phyloP scores from a whole-genome alignment of 37 sponge, comb jelly and placozoan species.

The Diacarnus erythraeanus region DNA sequence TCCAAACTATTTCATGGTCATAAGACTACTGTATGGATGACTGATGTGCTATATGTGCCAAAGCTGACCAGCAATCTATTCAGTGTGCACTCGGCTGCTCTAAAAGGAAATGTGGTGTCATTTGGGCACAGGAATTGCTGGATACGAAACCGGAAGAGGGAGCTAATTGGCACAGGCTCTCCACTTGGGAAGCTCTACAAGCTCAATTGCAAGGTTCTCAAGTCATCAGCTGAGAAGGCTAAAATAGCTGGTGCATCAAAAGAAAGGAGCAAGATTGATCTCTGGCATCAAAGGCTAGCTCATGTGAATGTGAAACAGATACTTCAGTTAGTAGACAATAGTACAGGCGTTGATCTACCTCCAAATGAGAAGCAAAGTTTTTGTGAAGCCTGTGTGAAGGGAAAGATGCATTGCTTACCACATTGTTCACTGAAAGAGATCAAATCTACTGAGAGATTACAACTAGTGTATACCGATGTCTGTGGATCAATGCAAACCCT shows the following conservation, averaged over 20 bases:
- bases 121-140: conserved; percentile 35
- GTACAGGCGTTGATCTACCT: conserved; percentile 22
- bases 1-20: conserved; percentile 13
- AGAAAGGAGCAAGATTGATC: conserved; percentile 17
- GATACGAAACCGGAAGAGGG: conserved; percentile 3
- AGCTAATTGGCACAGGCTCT: conserved; percentile 26
- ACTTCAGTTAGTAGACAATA: conserved; percentile 4
- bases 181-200: conserved; percentile 25
- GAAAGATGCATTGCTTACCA: conserved; percentile 35
- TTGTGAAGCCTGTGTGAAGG: conserved; percentile 52
- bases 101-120: conserved; percentile 10
- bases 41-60: conserved; percentile 44
- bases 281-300: conserved; percentile 67
- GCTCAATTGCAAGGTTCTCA: conserved; percentile 29
- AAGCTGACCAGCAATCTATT: conserved; percentile 56
- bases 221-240: conserved; percentile 8
- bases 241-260: conserved; percentile 7
- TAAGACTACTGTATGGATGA: neutral
- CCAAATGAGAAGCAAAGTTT: conserved; percentile 13
- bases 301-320: conserved; percentile 21
- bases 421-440: conserved; percentile 36
- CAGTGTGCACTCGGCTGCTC: conserved; percentile 34
- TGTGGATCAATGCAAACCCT: conserved; percentile 64
- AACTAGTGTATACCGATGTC: conserved; percentile 45
- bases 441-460: conserved; percentile 19